Conservation (phyloP, 2,797 vertebrate species). For the Esox masquinongy region DNA sequence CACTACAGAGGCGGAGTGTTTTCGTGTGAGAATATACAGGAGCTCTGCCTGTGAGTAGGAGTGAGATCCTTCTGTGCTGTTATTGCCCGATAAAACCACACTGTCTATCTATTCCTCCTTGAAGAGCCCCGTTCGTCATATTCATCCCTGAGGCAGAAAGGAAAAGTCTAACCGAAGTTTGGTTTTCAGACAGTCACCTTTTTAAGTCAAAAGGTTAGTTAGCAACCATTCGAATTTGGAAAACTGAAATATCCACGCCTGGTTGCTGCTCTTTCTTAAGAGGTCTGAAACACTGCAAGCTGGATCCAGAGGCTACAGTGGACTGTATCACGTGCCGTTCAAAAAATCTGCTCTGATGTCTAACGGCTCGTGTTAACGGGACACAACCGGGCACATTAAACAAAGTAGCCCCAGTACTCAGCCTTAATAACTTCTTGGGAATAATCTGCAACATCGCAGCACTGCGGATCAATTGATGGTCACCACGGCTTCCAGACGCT, state of each 20-base stretch:
- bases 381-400: too few relatives aligned
- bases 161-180: not conserved
- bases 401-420: too few relatives aligned
- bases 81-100: conserved; percentile 65
- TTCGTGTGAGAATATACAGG: conserved; percentile 29
- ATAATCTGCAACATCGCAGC: too few relatives aligned
- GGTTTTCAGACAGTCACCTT: not conserved
- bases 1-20: conserved; percentile 10
- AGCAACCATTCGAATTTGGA: not conserved
- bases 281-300: not conserved
- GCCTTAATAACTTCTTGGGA: too few relatives aligned
- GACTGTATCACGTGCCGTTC: not conserved
- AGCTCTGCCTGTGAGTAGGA: conserved; percentile 51
- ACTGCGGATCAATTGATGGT: too few relatives aligned
- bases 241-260: not conserved
- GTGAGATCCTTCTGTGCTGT: conserved; percentile 74
- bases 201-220: not conserved
- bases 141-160: not conserved
- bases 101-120: not conserved
- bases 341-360: not conserved
- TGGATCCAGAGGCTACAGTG: not conserved
- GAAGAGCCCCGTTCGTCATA: not conserved
- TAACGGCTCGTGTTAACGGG: not conserved
- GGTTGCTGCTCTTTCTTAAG: not conserved
- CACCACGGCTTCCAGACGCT: too few relatives aligned